Conservation (phyloP, 2,797 vertebrate genomes). For the Sparidentex hasta region DNA sequence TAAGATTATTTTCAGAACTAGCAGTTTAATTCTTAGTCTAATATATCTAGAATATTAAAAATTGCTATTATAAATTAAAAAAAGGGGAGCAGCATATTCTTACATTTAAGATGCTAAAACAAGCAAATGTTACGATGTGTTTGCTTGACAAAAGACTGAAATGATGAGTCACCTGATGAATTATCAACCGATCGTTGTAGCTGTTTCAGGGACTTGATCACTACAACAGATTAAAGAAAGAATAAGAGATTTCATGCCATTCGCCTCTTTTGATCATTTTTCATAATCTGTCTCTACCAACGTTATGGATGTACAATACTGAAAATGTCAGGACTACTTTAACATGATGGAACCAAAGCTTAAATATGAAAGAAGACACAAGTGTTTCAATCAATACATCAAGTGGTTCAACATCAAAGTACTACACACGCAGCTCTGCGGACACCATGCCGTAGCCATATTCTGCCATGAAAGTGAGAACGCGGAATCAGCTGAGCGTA, state of each 20-base stretch:
- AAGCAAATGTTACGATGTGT: too few species aligned
- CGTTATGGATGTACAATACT: background rate
- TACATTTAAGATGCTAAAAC: too few species aligned
- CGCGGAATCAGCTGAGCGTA: background rate
- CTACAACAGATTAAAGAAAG: background rate
- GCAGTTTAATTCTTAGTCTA: too few species aligned
- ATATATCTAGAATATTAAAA: too few species aligned
- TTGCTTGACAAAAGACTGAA: too few species aligned
- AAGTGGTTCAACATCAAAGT: background rate
- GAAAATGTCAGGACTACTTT: background rate
- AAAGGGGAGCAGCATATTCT: too few species aligned
- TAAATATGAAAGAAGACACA: background rate
- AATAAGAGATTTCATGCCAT: background rate
- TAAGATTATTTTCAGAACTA: too few species aligned
- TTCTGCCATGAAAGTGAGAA: conserved; percentile 1
- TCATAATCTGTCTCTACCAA: background rate
- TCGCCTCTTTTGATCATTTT: background rate
- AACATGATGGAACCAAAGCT: background rate
- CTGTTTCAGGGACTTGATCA: background rate
- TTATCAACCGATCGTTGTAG: too few species aligned
- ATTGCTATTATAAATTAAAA: too few species aligned
- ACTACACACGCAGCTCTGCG: background rate
- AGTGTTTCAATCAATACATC: conserved; percentile 6
- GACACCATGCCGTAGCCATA: background rate
- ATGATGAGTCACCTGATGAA: too few species aligned